A percentile compares a stretch with the other conserved stretches of the same genome.
phyloP scores from a whole-genome alignment of 2,113 vertebrate species.

The Coptodon bakossiorum region DNA sequence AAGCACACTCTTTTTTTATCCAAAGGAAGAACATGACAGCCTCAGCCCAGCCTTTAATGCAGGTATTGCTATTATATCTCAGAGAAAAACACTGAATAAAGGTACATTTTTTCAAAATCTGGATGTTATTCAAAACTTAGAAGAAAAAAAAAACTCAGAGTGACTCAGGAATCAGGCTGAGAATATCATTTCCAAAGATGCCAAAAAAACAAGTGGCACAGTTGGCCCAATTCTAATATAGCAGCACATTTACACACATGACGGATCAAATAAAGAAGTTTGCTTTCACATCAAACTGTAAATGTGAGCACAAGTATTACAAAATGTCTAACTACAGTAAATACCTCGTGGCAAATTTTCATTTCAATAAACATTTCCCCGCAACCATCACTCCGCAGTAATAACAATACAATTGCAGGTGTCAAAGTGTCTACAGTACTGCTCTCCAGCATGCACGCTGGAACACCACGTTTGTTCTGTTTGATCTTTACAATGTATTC shows the following conservation, averaged over 20 bases:
- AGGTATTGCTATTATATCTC: neutral
- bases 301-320: conserved; percentile 9
- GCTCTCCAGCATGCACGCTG: neutral
- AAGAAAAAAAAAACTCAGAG: neutral
- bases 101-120: neutral
- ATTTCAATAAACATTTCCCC: conserved; percentile 44
- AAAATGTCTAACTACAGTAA: conserved; percentile 9
- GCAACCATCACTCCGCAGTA: neutral
- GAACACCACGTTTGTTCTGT: conserved; percentile 33
- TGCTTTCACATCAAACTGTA: conserved; percentile 13
- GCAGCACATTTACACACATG: neutral
- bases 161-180: neutral
- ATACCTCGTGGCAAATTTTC: conserved; percentile 9
- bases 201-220: neutral
- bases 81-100: neutral
- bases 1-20: neutral
- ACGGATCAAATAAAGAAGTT: conserved; percentile 25
- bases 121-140: conserved; percentile 7
- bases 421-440: conserved; percentile 34
- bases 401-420: conserved; percentile 41
- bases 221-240: neutral
- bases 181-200: neutral
- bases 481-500: conserved; percentile 65
- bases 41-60: conserved; percentile 48
- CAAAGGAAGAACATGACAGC: neutral